Evolutionary conservation across 2,113 vertebrate species (phyloP).

Genomic region (Macrotus californicus): DNA sequence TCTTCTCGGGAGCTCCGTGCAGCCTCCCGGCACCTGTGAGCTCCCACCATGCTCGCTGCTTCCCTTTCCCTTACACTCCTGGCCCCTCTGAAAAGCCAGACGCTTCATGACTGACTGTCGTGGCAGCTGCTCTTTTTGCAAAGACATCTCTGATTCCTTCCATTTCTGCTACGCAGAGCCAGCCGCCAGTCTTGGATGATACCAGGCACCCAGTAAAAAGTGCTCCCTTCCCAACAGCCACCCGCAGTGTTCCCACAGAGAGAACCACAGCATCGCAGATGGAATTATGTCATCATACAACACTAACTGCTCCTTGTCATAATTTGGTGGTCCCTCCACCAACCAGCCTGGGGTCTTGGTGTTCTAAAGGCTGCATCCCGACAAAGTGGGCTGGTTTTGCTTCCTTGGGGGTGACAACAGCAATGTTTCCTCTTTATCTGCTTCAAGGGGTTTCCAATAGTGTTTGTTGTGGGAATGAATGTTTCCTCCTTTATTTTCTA

Average conservation of each 20-base stretch:
- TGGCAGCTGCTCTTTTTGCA: slow-evolving; percentile 22
- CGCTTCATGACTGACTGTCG: background rate
- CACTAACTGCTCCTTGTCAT: background rate
- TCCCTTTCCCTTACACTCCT: background rate
- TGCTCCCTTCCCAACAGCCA: background rate
- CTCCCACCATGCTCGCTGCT: background rate
- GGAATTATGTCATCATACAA: background rate
- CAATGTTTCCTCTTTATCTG: background rate
- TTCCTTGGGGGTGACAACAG: background rate
- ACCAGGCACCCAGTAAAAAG: background rate
- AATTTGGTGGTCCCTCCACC: background rate
- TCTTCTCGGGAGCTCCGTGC: background rate
- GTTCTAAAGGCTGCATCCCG: background rate
- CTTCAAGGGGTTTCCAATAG: background rate
- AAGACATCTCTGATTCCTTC: slow-evolving; percentile 32
- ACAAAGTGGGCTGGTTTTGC: background rate
- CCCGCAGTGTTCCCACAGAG: background rate
- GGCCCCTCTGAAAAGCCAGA: slow-evolving; percentile 28
- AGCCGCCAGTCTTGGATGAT: background rate
- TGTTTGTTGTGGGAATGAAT: background rate
- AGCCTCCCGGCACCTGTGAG: background rate
- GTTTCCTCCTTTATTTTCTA: background rate
- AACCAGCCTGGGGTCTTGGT: background rate
- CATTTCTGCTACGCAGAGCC: background rate
- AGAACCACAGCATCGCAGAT: background rate